Conservation (phyloP, 2,113 vertebrate genomes). For the Oncorhynchus tshawytscha region DNA sequence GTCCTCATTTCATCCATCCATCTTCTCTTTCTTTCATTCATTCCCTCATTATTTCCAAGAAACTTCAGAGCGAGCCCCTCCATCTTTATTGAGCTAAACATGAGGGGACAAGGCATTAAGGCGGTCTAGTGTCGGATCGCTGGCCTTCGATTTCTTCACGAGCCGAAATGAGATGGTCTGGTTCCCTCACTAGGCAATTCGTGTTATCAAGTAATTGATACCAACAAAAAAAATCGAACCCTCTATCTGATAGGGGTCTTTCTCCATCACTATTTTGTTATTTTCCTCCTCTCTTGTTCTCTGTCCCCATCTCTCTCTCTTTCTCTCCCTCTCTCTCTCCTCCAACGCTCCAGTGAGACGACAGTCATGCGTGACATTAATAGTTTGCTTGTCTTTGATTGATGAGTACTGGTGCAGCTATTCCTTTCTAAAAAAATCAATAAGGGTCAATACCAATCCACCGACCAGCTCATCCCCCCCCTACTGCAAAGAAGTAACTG, state of each 20-base stretch:
- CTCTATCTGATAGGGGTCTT: constrained; percentile 23
- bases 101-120: neutral
- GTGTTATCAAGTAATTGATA: constrained; percentile 42
- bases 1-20: constrained; percentile 48
- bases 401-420: neutral
- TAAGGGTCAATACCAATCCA: neutral
- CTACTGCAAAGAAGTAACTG: constrained; percentile 22
- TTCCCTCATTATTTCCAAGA: constrained; percentile 24
- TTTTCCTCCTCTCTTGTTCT: constrained; percentile 27
- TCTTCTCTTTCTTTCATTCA: constrained; percentile 25
- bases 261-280: neutral
- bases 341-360: neutral
- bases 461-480: constrained; percentile 39
- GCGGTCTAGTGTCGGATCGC: neutral
- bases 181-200: constrained; percentile 43
- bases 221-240: constrained; percentile 42
- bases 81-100: too few species aligned
- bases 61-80: neutral
- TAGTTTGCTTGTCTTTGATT: too few species aligned
- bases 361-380: too few species aligned
- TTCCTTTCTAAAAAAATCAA: constrained; percentile 56
- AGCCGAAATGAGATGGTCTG: constrained; percentile 42
- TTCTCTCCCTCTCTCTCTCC: neutral
- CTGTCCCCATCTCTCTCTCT: constrained; percentile 14
- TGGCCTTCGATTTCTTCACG: constrained; percentile 48